Conservation (phyloP, 2,797 vertebrate genomes). For the Hybognathus amarus region DNA sequence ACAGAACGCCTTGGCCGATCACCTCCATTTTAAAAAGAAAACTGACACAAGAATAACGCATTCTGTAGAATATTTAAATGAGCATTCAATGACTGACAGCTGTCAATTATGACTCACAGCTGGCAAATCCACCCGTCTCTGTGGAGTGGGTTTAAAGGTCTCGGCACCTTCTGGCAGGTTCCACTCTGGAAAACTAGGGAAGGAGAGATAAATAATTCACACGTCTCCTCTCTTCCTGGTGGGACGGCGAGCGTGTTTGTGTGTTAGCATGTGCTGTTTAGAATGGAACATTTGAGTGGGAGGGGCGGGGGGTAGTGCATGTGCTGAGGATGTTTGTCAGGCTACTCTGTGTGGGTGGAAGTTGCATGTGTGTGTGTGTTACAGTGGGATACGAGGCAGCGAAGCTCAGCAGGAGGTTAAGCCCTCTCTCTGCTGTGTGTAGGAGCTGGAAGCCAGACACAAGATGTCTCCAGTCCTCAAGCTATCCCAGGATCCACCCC, state of each 20-base stretch:
- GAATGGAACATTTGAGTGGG: conserved; percentile 24
- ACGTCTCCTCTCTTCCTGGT: conserved; percentile 45
- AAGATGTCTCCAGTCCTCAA: conserved; percentile 53
- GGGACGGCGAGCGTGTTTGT: conserved; percentile 23
- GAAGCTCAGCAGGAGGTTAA: conserved; percentile 49
- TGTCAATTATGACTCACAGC: conserved; percentile 35
- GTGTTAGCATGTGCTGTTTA: conserved; percentile 14
- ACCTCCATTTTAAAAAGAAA: background rate
- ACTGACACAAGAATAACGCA: background rate
- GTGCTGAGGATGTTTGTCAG: conserved; percentile 45
- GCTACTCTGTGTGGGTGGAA: conserved; percentile 27
- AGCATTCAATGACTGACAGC: conserved; percentile 29
- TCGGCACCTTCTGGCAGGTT: conserved; percentile 34
- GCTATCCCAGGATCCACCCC: conserved; percentile 45
- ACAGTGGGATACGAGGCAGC: conserved; percentile 23
- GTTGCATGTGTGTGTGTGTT: conserved; percentile 32
- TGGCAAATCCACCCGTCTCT: conserved; percentile 37
- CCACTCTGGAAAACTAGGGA: conserved; percentile 38
- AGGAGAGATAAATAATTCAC: conserved; percentile 57
- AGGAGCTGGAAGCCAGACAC: conserved; percentile 47
- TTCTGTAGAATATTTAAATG: conserved; percentile 23
- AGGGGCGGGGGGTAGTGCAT: background rate
- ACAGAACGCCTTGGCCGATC: background rate
- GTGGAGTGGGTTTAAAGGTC: conserved; percentile 34
- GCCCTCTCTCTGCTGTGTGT: conserved; percentile 43